Conservation (phyloP, 2,113 vertebrate genomes). For the Muntiacus reevesi region DNA sequence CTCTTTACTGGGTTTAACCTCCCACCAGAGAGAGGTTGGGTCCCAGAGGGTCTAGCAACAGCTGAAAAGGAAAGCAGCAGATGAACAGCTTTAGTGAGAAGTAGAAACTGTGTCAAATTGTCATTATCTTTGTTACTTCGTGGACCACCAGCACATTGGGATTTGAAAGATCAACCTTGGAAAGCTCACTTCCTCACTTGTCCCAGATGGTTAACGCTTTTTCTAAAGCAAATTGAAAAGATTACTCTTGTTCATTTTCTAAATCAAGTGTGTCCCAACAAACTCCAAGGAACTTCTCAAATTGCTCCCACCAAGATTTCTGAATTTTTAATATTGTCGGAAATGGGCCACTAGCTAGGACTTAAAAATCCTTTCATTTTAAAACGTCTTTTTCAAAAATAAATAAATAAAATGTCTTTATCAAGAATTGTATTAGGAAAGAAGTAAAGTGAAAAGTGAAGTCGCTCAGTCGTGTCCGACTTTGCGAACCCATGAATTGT, state of each 20-base stretch:
- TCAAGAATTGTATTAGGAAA: conserved; percentile 3
- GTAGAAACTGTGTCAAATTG: background rate
- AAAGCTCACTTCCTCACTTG: background rate
- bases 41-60: background rate
- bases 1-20: background rate
- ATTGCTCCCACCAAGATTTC: background rate
- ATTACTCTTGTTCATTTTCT: background rate
- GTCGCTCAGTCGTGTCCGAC: too few relatives aligned
- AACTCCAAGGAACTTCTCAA: background rate
- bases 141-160: background rate
- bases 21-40: background rate
- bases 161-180: background rate
- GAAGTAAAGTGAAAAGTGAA: background rate
- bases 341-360: background rate
- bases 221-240: background rate
- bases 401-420: background rate
- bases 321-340: background rate
- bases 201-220: background rate
- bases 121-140: background rate
- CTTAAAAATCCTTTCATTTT: conserved; percentile 2
- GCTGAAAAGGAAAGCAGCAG: background rate
- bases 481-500: too few relatives aligned
- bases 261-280: background rate
- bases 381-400: background rate
- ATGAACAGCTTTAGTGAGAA: background rate